Evolutionary conservation across 2,797 vertebrate species (phyloP).

Genomic region (Choloepus didactylus): DNA sequence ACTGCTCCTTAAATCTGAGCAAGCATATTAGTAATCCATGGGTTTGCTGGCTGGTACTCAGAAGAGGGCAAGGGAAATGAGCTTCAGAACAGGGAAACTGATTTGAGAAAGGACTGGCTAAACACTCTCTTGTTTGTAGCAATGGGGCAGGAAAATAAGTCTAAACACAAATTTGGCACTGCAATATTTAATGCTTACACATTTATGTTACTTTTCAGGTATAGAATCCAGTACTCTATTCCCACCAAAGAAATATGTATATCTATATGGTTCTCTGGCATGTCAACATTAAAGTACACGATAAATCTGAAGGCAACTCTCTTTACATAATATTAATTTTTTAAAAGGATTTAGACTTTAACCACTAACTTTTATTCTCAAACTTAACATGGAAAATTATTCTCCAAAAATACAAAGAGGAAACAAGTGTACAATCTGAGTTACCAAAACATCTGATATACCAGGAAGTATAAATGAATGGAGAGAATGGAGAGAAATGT

Average conservation of each 20-base stretch:
- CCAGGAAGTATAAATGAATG: not conserved
- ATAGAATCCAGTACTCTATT: not conserved
- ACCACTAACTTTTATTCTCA: conserved; percentile 57
- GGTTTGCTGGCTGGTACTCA: conserved; percentile 70
- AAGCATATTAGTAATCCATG: conserved; percentile 49
- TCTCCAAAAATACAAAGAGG: conserved; percentile 47
- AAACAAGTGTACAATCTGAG: conserved; percentile 38
- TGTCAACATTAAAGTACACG: conserved; percentile 35
- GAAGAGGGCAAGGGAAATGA: conserved; percentile 56
- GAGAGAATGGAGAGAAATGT: not conserved
- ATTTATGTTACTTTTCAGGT: conserved; percentile 46
- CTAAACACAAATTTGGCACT: conserved; percentile 39
- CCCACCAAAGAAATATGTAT: not conserved
- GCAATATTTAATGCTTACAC: not conserved
- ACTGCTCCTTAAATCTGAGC: conserved; percentile 70
- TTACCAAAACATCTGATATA: not conserved
- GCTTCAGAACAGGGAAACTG: conserved; percentile 38
- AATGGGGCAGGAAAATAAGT: conserved; percentile 12
- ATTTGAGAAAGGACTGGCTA: conserved; percentile 52
- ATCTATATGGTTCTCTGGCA: conserved; percentile 13
- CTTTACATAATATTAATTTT: conserved; percentile 55
- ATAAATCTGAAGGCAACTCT: conserved; percentile 33
- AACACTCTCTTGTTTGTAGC: not conserved
- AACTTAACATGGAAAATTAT: conserved; percentile 58
- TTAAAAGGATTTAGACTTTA: conserved; percentile 61